Evolutionary conservation across 2,888 invertebrate species (phyloP).

Genomic region (Dynastes hyllus): DNA sequence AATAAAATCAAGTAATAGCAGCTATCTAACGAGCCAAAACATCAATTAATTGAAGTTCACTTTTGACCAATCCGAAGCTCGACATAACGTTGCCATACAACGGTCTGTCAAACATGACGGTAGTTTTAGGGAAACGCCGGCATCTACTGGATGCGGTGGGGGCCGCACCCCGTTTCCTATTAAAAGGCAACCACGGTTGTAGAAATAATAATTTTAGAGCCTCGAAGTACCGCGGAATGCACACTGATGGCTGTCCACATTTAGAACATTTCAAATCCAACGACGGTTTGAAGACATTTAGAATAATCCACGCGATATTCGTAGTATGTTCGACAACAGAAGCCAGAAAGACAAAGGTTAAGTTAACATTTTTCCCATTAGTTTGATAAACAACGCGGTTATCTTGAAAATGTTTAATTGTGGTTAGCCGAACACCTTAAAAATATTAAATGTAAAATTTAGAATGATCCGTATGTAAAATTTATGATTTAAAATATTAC

Average conservation of each 20-base stretch:
- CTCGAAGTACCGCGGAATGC: slow-evolving; percentile 36
- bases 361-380: slow-evolving; percentile 18
- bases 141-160: slow-evolving; percentile 43
- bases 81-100: slow-evolving; percentile 5
- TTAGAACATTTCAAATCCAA: slow-evolving; percentile 84
- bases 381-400: too few species aligned
- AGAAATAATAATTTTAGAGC: slow-evolving; percentile 35
- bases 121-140: slow-evolving; percentile 47
- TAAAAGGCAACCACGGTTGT: slow-evolving; percentile 38
- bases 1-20: too few species aligned
- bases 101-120: slow-evolving; percentile 39
- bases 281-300: slow-evolving; percentile 75
- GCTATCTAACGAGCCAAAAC: slow-evolving; percentile 1
- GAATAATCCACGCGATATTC: slow-evolving; percentile 88
- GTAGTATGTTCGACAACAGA: slow-evolving; percentile 87
- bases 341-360: slow-evolving; percentile 86
- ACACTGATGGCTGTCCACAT: slow-evolving; percentile 78
- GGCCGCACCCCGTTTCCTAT: slow-evolving; percentile 45
- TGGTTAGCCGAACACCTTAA: too few species aligned
- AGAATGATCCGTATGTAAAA: too few species aligned
- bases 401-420: too few species aligned
- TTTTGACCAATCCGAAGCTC: slow-evolving; percentile 30
- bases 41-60: not conserved
- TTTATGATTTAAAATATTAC: too few species aligned
- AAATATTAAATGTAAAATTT: too few species aligned